These are phyloP conservation scores for Dolichoris vasculosae DNA, from an alignment of 1,140 invertebrate genomes.

Conservation along the genomic window DNA sequence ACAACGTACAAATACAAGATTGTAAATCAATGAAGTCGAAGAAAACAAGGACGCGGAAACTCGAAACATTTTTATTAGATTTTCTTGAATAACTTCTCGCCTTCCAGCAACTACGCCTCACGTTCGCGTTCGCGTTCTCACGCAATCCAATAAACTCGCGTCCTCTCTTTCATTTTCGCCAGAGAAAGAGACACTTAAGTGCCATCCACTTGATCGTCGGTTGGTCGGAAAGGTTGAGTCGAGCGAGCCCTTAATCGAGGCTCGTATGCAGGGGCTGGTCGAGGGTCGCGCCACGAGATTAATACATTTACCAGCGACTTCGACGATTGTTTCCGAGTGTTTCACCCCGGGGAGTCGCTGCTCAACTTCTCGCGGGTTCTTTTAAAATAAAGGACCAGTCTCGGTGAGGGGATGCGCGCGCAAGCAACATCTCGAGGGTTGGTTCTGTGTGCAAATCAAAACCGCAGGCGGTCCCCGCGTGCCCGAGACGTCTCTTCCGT, in stretches of 20 bases:
- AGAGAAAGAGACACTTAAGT: conserved; percentile 15
- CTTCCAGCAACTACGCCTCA: not conserved
- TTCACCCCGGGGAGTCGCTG: not conserved
- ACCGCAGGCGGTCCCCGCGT: conserved; percentile 45
- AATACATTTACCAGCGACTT: conserved; percentile 46
- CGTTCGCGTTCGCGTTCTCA: conserved; percentile 48
- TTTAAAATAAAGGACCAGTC: too few relatives aligned
- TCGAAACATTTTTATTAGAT: not conserved
- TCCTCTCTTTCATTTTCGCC: not conserved
- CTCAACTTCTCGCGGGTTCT: conserved; percentile 4
- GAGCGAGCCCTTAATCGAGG: conserved; percentile 4
- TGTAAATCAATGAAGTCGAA: not conserved
- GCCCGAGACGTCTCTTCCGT: not conserved
- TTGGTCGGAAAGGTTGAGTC: not conserved
- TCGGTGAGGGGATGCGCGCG: not conserved
- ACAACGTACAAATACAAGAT: too few relatives aligned
- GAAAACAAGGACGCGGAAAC: too few relatives aligned
- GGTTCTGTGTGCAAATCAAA: conserved; percentile 49
- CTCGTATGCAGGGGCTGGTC: not conserved
- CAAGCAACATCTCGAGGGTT: not conserved
- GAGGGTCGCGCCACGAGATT: conserved; percentile 1
- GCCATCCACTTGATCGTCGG: conserved; percentile 45
- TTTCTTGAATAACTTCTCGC: not conserved
- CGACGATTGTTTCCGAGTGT: conserved; percentile 38
- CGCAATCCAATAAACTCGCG: conserved; percentile 40